Evolutionary conservation across 2,113 vertebrate genomes (phyloP).

Genomic region (Vimba vimba): DNA sequence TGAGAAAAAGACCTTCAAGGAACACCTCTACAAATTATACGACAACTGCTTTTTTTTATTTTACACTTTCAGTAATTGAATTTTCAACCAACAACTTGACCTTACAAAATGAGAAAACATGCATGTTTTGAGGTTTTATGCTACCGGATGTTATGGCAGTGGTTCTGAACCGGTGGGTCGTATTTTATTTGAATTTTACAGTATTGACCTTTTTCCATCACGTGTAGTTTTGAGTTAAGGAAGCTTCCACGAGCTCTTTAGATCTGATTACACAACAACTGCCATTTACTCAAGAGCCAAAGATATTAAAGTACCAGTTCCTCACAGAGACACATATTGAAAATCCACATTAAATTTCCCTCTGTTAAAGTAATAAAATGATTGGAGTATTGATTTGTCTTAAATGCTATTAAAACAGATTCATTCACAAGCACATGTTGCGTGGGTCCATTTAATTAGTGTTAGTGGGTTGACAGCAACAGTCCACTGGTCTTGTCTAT

Average conservation of each 20-base stretch:
- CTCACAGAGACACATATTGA: slow-evolving; percentile 9
- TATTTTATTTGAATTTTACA: slow-evolving; percentile 32
- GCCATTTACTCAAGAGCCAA: slow-evolving; percentile 50
- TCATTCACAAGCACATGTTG: slow-evolving; percentile 68
- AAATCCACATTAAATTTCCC: slow-evolving; percentile 28
- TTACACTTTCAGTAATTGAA: slow-evolving; percentile 21
- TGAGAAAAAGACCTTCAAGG: slow-evolving; percentile 26
- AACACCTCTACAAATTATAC: slow-evolving; percentile 9
- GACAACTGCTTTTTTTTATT: slow-evolving; percentile 27
- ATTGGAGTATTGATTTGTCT: slow-evolving; percentile 35
- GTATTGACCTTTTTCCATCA: slow-evolving; percentile 56
- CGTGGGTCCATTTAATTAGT: slow-evolving; percentile 50
- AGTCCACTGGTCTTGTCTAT: slow-evolving; percentile 41
- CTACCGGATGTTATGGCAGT: not conserved
- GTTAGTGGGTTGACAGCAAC: slow-evolving; percentile 41
- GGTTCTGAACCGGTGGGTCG: not conserved
- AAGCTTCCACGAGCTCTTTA: slow-evolving; percentile 47
- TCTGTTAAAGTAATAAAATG: slow-evolving; percentile 10
- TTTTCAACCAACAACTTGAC: slow-evolving; percentile 24
- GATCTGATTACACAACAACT: slow-evolving; percentile 66
- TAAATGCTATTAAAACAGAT: slow-evolving; percentile 56
- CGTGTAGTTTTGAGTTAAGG: not conserved
- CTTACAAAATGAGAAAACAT: slow-evolving; percentile 23
- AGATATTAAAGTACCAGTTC: slow-evolving; percentile 3
- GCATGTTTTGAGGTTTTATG: not conserved